Evolutionary conservation across 53 echinoderm and acorn worm species (phyloP), one percentile per base, ranked within the genome.

Genomic region (Paracentrotus lividus): DNA sequence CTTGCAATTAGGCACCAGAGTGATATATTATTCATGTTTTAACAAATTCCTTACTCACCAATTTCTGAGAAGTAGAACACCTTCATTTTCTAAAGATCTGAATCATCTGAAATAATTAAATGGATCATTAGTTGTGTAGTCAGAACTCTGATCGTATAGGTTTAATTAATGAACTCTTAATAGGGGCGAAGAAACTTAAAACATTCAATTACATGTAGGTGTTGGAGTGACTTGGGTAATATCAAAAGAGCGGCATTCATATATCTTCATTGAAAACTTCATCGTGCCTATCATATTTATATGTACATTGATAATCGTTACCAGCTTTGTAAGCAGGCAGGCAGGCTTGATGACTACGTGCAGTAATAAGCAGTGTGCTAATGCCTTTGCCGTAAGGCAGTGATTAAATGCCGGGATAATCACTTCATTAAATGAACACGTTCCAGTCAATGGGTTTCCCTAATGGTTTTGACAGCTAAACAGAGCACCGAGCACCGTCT

Each of bases 401-500:
- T 89, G 89, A 89, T 89, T 60, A 89, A 65, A 44, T 15, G 61
- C n/a, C 5, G 45, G 12, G 89, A 7, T 36, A 65, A 89, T 64
- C 57, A 89, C 65, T 65, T 61, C 61, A 89, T 60, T 61, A 89
- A 59, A 89, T 42, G 89, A 61, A 61, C 66, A 60, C 42, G 89
- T 89, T 89, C 89, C 64, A 89, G 60, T 89, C 89, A 89, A 60
- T 61, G 89, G 42, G 89, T 43, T n/a, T 38, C 60, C 18, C 56
- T 89, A 89, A 89, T 89, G 60, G 61, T 57, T 89, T 89, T 61
- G 42, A 61, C 87, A 87, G 87, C 56, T 49, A 87, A 81, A 81
- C 81, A 47, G 81, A 26, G 24, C 27, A 27, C 24, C 81, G 12
- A 27, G 44, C 47, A 81, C 49, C 8, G 81, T 81, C 45, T 81